Conservation (phyloP, 2,797 vertebrate species). For the Halcyon badia region DNA sequence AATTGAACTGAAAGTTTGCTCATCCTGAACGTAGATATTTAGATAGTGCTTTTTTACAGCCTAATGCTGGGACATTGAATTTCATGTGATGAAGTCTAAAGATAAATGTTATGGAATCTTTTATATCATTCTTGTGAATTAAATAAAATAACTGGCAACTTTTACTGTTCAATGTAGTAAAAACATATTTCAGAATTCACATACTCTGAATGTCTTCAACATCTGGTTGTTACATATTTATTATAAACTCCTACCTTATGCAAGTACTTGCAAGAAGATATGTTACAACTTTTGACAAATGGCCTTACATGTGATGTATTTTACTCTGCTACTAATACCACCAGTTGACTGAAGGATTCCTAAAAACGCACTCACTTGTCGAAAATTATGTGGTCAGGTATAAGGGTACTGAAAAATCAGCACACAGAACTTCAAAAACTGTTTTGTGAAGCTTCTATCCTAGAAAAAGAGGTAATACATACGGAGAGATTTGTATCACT, state of each 20-base stretch:
- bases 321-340: background rate
- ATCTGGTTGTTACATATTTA: background rate
- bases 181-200: background rate
- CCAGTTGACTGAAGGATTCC: background rate
- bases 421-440: background rate
- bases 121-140: background rate
- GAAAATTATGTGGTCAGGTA: background rate
- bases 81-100: background rate
- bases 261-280: background rate
- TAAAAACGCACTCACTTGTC: background rate
- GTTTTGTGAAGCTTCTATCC: background rate
- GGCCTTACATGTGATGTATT: background rate
- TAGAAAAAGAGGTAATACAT: background rate
- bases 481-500: background rate
- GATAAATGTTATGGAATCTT: background rate
- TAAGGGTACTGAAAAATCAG: background rate
- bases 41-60: background rate
- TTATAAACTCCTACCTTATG: background rate
- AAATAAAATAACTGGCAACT: background rate
- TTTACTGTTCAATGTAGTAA: background rate
- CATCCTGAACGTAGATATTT: background rate
- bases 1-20: background rate
- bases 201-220: background rate
- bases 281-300: background rate
- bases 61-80: background rate